These are phyloP conservation scores for Delichon dasypus DNA, from an alignment of 2,797 vertebrate species.

Conservation along the genomic window DNA sequence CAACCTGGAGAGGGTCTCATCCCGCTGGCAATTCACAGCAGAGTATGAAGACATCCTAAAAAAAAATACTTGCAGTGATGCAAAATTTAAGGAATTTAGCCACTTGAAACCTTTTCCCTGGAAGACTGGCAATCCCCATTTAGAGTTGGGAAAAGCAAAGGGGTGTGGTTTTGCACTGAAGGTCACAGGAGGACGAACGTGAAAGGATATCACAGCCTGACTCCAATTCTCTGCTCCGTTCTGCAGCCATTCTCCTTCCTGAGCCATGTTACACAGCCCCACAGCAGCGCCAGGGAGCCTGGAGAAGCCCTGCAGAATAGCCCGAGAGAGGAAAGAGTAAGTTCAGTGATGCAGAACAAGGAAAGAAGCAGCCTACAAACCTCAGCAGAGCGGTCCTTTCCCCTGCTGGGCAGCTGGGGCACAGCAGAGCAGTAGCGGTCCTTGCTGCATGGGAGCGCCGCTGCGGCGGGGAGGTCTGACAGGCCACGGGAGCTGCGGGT, in stretches of 20 bases:
- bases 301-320: neutral
- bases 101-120: neutral
- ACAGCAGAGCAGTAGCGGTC: neutral
- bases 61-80: neutral
- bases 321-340: neutral
- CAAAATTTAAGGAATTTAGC: neutral
- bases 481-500: neutral
- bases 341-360: constrained; percentile 3
- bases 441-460: neutral
- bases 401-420: neutral
- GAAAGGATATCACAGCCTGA: neutral
- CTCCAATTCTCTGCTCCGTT: neutral
- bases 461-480: neutral
- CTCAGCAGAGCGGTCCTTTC: neutral
- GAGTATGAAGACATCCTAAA: neutral
- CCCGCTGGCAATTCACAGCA: neutral
- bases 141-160: neutral
- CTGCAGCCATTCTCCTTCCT: neutral
- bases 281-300: neutral
- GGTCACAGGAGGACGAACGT: neutral
- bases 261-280: neutral
- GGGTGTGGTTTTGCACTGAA: neutral
- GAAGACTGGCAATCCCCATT: neutral
- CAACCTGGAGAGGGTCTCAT: neutral
- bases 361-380: neutral